Percentiles rank a stretch among this genome's conserved stretches.
Conservation (phyloP, 2,797 vertebrate genomes). For the Phrynocephalus guinanensis region DNA sequence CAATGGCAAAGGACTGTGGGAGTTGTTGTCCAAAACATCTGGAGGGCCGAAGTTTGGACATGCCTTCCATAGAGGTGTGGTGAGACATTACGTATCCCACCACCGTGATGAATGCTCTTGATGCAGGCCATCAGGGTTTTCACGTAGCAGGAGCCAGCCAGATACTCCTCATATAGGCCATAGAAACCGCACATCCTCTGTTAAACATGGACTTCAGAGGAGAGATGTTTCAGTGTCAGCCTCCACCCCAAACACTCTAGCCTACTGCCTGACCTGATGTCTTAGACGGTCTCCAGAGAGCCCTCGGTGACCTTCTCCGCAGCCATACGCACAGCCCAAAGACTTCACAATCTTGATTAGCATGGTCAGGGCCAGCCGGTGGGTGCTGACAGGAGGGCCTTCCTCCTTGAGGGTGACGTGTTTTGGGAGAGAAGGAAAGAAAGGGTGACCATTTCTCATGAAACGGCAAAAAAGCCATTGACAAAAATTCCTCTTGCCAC, state of each 20-base stretch:
- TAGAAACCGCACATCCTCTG: background rate
- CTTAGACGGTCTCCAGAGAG: constrained; percentile 97
- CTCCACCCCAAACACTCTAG: constrained; percentile 79
- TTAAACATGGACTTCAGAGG: background rate
- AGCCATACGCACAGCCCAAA: constrained; percentile 96
- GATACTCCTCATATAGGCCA: background rate
- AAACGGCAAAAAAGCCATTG: constrained; percentile 1
- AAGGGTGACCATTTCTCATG: rapidly evolving
- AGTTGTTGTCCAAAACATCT: no score
- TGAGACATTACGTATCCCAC: no score
- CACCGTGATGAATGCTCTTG: no score
- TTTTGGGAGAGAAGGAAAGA: constrained; percentile 2
- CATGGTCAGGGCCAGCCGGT: constrained; percentile 95
- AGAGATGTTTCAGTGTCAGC: constrained; percentile 70
- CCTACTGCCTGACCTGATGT: constrained; percentile 87
- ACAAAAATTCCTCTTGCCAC: constrained; percentile 9
- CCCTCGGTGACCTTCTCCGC: constrained; percentile 96
- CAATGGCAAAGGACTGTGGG: no score
- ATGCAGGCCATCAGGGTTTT: no score
- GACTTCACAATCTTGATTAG: constrained; percentile 99
- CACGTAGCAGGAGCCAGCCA: background rate
- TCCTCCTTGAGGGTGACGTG: constrained; percentile 79
- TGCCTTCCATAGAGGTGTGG: no score
- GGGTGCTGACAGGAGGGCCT: constrained; percentile 84
- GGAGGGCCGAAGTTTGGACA: no score